phyloP scores from a whole-genome alignment of 2,797 vertebrate genomes.

The Schizothorax lantsangensis region DNA sequence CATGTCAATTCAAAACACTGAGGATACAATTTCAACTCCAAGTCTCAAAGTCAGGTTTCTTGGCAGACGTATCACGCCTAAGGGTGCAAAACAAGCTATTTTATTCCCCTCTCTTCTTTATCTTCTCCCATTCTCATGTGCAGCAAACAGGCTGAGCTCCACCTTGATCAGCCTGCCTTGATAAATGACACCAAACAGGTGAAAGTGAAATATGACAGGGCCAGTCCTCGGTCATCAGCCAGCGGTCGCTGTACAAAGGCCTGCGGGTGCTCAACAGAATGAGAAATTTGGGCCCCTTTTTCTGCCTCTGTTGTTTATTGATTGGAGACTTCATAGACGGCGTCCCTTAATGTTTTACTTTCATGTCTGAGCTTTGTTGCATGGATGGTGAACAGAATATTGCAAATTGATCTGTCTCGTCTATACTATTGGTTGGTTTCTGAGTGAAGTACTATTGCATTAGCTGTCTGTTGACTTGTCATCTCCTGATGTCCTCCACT shows the following conservation, averaged over 20 bases:
- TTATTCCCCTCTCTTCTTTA: slow-evolving; percentile 28
- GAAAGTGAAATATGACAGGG: slow-evolving; percentile 72
- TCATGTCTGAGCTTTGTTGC: slow-evolving; percentile 95
- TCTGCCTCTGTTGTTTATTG: slow-evolving; percentile 92
- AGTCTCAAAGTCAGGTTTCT: slow-evolving; percentile 16
- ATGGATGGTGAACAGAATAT: slow-evolving; percentile 86
- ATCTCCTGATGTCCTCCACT: slow-evolving; percentile 66
- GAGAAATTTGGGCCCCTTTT: slow-evolving; percentile 72
- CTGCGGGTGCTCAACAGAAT: slow-evolving; percentile 71
- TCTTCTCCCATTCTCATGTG: slow-evolving; percentile 5
- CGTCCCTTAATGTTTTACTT: slow-evolving; percentile 91
- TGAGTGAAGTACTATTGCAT: slow-evolving; percentile 82
- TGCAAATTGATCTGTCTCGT: slow-evolving; percentile 95
- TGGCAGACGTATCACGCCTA: background rate
- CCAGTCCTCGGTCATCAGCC: slow-evolving; percentile 58
- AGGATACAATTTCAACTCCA: slow-evolving; percentile 16
- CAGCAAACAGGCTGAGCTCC: slow-evolving; percentile 58
- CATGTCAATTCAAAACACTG: background rate
- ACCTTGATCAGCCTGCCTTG: slow-evolving; percentile 73
- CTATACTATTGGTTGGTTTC: slow-evolving; percentile 83
- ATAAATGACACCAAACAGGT: slow-evolving; percentile 76
- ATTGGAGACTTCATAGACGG: slow-evolving; percentile 91
- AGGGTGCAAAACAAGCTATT: slow-evolving; percentile 28
- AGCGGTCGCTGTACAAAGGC: slow-evolving; percentile 67
- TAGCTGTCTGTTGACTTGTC: slow-evolving; percentile 76